phyloP scores from a whole-genome alignment of 2,797 vertebrate species.

The Sparus aurata region DNA sequence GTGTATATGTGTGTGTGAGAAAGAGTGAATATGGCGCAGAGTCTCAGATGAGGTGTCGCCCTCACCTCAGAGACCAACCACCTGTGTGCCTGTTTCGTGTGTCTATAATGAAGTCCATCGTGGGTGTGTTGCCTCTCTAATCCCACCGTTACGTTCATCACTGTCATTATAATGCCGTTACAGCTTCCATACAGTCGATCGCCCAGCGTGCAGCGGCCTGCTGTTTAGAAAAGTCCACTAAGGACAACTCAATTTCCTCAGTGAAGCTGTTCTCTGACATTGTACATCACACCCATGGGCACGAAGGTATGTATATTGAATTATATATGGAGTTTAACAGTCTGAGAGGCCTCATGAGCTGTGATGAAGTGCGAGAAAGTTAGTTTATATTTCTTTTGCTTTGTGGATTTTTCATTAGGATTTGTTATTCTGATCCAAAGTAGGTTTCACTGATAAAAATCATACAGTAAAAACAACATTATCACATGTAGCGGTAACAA shows the following conservation, averaged over 20 bases:
- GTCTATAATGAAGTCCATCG: constrained; percentile 46
- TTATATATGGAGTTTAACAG: constrained; percentile 29
- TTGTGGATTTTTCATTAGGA: background rate
- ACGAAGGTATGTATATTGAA: constrained; percentile 28
- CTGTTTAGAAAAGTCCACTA: constrained; percentile 39
- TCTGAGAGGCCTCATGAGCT: background rate
- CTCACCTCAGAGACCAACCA: constrained; percentile 72
- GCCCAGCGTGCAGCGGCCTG: constrained; percentile 3
- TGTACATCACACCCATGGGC: constrained; percentile 12
- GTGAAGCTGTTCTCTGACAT: constrained; percentile 26
- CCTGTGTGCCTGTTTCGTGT: constrained; percentile 44
- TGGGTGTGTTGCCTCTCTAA: constrained; percentile 32
- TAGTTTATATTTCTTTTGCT: background rate
- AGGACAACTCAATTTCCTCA: constrained; percentile 45
- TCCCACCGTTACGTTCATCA: constrained; percentile 62
- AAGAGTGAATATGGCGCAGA: constrained; percentile 23
- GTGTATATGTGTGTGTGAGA: constrained; percentile 41
- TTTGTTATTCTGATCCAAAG: background rate
- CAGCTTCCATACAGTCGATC: constrained; percentile 33
- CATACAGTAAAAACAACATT: background rate
- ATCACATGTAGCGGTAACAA: background rate
- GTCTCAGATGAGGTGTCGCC: constrained; percentile 71
- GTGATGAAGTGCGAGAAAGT: constrained; percentile 13
- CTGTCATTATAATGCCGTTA: constrained; percentile 47
- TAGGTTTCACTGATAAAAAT: background rate